A percentile compares a stretch with the other conserved stretches of the same genome.
Conservation (phyloP, 2,888 invertebrate species). For the Volucella bombylans region DNA sequence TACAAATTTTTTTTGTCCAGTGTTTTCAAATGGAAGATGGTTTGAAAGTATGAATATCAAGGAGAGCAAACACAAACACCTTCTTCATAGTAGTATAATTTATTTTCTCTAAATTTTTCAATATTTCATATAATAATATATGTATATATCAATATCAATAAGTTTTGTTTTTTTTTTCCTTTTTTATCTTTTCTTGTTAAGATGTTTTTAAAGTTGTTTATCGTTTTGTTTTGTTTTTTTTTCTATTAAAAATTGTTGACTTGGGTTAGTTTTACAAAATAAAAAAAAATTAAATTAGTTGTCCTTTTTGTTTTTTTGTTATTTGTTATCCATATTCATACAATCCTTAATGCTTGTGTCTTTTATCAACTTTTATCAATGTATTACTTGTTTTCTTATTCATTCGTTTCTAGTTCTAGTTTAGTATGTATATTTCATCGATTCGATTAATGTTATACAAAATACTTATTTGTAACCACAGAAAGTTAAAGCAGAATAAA, state of each 20-base stretch:
- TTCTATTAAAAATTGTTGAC: slow-evolving; percentile 69
- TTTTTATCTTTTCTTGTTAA: slow-evolving; percentile 25
- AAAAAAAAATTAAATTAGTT: slow-evolving; percentile 60
- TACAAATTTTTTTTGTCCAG: no score
- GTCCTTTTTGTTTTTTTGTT: slow-evolving; percentile 21
- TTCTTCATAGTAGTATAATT: slow-evolving; percentile 69
- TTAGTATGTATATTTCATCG: slow-evolving; percentile 45
- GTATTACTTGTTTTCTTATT: slow-evolving; percentile 36
- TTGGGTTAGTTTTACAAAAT: slow-evolving; percentile 47
- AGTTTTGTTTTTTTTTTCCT: slow-evolving; percentile 46
- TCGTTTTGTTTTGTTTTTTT: slow-evolving; percentile 35
- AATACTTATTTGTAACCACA: slow-evolving; percentile 38
- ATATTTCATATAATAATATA: slow-evolving; percentile 73
- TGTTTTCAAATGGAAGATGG: no score
- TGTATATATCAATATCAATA: slow-evolving; percentile 66
- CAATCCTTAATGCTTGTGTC: slow-evolving; percentile 36
- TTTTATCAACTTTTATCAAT: slow-evolving; percentile 23
- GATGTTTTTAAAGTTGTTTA: slow-evolving; percentile 30
- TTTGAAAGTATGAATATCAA: background rate
- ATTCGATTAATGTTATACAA: slow-evolving; percentile 31
- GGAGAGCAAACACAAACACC: background rate
- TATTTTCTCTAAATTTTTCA: slow-evolving; percentile 68
- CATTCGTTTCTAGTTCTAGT: slow-evolving; percentile 15
- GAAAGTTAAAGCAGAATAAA: slow-evolving; percentile 16
- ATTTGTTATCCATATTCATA: slow-evolving; percentile 37